A percentile compares a stretch with the other conserved stretches of the same genome.
These are phyloP conservation scores for Odontocolon sp. DNA, from an alignment of 2,888 invertebrate genomes.

Conservation along the genomic window DNA sequence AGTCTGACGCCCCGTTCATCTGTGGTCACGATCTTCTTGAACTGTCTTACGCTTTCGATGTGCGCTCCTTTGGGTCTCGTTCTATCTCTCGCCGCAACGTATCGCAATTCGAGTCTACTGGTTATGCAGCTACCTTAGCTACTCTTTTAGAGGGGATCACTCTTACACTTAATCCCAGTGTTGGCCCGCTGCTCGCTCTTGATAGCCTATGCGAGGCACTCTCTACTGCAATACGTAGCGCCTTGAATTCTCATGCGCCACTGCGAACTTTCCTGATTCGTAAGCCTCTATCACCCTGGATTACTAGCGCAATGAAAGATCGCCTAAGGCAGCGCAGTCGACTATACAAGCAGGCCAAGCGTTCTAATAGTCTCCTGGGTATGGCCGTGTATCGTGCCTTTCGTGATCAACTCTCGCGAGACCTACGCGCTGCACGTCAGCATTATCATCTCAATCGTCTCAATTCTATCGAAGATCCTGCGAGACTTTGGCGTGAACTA, in stretches of 20 bases:
- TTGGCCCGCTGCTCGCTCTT: not conserved
- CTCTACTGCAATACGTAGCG: not conserved
- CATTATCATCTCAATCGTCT: not conserved
- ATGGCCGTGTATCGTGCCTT: not conserved
- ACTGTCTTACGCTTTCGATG: not conserved
- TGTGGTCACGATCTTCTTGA: not conserved
- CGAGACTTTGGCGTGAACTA: not conserved
- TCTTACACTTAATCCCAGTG: too few species aligned
- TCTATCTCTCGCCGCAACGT: not conserved
- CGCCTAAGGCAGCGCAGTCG: not conserved
- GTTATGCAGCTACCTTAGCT: not conserved
- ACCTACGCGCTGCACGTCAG: not conserved
- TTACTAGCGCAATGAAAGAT: not conserved
- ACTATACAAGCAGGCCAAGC: not conserved
- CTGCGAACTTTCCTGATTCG: not conserved
- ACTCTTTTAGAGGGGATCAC: not conserved
- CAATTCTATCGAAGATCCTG: not conserved
- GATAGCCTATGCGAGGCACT: not conserved
- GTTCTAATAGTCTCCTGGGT: not conserved
- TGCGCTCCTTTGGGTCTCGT: too few species aligned
- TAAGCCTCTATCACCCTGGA: not conserved
- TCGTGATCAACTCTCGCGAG: not conserved
- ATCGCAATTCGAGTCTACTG: not conserved
- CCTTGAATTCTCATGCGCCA: not conserved
- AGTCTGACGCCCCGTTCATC: slow-evolving; percentile 7